Evolutionary conservation across 2,888 invertebrate genomes (phyloP).

Genomic region (Osmoderma eremita): DNA sequence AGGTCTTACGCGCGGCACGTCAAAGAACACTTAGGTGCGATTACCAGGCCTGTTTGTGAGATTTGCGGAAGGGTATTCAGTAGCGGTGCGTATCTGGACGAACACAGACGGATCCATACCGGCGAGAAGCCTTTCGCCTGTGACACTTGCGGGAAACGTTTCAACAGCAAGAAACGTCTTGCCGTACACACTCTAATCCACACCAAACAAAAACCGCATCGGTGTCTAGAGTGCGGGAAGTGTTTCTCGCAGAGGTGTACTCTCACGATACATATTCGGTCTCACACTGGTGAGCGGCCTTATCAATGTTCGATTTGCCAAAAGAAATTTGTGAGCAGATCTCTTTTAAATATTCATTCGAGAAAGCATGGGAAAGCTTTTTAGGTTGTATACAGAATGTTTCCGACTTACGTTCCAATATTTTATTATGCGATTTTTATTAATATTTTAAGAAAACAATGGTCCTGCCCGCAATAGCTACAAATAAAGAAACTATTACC

Average conservation of each 20-base stretch:
- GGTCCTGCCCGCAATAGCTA: no score
- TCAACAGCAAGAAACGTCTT: no score
- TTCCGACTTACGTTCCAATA: no score
- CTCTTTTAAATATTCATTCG: constrained; percentile 46
- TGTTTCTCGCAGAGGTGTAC: constrained; percentile 42
- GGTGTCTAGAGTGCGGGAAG: constrained; percentile 44
- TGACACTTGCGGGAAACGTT: no score
- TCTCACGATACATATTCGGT: constrained; percentile 43
- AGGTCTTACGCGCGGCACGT: neutral
- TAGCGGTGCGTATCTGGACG: no score
- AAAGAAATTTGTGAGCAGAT: constrained; percentile 44
- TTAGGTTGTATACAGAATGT: no score
- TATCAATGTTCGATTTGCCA: constrained; percentile 45
- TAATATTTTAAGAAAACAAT: no score
- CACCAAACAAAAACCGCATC: constrained; percentile 42
- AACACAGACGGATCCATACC: no score
- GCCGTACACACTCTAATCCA: constrained; percentile 25
- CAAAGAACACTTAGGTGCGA: neutral
- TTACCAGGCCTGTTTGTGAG: constrained; percentile 28
- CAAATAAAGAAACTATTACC: neutral
- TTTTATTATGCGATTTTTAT: no score
- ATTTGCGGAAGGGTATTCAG: no score
- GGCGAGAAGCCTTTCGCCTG: no score
- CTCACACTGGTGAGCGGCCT: constrained; percentile 46
- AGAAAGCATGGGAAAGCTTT: constrained; percentile 29